A percentile compares a stretch with the other conserved stretches of the same genome.
phyloP scores from a whole-genome alignment of 2,113 vertebrate genomes.

The Cyprinodon brontotheroides region DNA sequence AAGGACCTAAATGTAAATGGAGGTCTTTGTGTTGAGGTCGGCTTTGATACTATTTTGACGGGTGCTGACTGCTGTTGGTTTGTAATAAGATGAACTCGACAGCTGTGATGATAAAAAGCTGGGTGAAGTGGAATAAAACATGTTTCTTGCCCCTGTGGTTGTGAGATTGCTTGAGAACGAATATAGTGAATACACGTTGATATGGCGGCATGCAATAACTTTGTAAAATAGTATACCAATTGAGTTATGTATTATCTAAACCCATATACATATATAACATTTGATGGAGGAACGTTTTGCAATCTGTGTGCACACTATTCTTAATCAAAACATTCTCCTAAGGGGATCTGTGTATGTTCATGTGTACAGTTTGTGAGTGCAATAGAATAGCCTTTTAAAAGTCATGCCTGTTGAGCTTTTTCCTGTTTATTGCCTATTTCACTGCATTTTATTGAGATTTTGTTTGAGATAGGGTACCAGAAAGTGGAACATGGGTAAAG shows the following conservation, averaged over 20 bases:
- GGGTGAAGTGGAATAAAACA: conserved; percentile 13
- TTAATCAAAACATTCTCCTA: too few species aligned
- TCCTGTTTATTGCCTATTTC: background rate
- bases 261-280: too few species aligned
- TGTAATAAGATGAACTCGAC: conserved; percentile 44
- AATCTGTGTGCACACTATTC: too few species aligned
- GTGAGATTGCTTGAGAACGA: conserved; percentile 23
- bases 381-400: background rate
- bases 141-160: conserved; percentile 11
- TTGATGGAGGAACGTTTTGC: too few species aligned
- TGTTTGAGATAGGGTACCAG: background rate
- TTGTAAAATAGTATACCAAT: too few species aligned
- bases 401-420: background rate
- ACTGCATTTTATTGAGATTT: background rate
- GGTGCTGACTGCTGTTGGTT: conserved; percentile 26
- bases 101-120: conserved; percentile 16
- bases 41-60: conserved; percentile 43
- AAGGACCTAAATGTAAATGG: conserved; percentile 37
- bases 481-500: too few species aligned
- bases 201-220: background rate
- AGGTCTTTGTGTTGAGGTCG: conserved; percentile 13
- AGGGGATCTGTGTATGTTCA: too few species aligned
- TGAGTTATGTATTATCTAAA: too few species aligned
- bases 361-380: too few species aligned
- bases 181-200: conserved; percentile 11